Conservation (phyloP, 2,888 invertebrate genomes). For the Drosophila nigricruria region DNA sequence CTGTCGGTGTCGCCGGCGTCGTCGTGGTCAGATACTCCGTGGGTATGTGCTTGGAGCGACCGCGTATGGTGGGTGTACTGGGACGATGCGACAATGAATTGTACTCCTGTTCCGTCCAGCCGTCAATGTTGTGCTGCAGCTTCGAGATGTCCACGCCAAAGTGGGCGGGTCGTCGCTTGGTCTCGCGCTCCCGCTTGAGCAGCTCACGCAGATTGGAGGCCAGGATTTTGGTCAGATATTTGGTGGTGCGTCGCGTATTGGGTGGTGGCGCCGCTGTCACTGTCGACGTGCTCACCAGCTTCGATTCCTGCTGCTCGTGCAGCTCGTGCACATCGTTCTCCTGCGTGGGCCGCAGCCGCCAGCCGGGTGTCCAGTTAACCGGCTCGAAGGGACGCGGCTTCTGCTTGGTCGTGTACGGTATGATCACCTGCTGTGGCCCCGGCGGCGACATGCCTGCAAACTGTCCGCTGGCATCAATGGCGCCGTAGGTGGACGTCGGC, state of each 20-base stretch:
- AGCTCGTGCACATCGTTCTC: constrained; percentile 84
- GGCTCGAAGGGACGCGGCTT: constrained; percentile 87
- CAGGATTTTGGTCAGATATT: constrained; percentile 84
- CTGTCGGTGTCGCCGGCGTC: constrained; percentile 86
- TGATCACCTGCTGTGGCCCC: constrained; percentile 90
- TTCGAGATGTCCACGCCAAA: constrained; percentile 88
- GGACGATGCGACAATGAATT: constrained; percentile 86
- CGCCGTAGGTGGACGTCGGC: constrained; percentile 83
- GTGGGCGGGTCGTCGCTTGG: constrained; percentile 57
- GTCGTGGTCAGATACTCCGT: constrained; percentile 90
- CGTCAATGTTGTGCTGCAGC: constrained; percentile 93
- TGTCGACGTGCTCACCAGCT: constrained; percentile 84
- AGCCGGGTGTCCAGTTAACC: constrained; percentile 68
- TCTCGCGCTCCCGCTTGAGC: constrained; percentile 85
- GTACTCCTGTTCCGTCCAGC: constrained; percentile 93
- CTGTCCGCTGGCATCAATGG: constrained; percentile 84
- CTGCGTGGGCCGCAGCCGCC: constrained; percentile 39
- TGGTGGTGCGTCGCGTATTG: constrained; percentile 81
- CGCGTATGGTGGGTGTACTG: constrained; percentile 87
- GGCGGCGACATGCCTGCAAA: constrained; percentile 82
- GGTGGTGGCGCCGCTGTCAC: constrained; percentile 78
- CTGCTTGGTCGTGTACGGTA: constrained; percentile 90
- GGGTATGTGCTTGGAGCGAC: constrained; percentile 91
- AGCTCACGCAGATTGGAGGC: constrained; percentile 87
- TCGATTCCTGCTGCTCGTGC: constrained; percentile 86